Conservation (phyloP, 1,140 invertebrate genomes). For the Drosophila varians region DNA sequence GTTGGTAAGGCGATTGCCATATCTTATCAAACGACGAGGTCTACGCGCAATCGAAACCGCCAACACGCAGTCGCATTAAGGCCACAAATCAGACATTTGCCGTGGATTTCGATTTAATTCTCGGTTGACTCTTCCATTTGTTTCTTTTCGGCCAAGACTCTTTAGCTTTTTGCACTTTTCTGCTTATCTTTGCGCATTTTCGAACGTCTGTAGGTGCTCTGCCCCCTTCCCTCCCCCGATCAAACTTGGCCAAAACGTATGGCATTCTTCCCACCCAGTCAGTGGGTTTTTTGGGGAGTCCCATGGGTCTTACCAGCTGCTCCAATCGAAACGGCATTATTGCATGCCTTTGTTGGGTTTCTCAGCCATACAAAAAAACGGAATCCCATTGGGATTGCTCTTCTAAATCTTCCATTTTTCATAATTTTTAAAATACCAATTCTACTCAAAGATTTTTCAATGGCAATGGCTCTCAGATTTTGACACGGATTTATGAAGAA, state of each 20-base stretch:
- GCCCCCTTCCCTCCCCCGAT: neutral
- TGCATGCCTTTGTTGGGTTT: neutral
- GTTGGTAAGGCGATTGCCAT: slow-evolving; percentile 12
- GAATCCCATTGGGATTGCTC: slow-evolving; percentile 4
- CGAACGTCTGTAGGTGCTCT: slow-evolving; percentile 19
- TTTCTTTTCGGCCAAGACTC: slow-evolving; percentile 2
- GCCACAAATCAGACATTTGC: slow-evolving; percentile 49
- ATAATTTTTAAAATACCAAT: too few relatives aligned
- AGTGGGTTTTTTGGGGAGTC: slow-evolving; percentile 19
- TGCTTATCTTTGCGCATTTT: slow-evolving; percentile 72
- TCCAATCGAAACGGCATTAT: slow-evolving; percentile 32
- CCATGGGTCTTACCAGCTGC: slow-evolving; percentile 21
- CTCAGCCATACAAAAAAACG: neutral
- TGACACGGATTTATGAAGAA: too few relatives aligned
- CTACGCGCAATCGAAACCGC: slow-evolving; percentile 27
- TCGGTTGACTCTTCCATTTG: neutral
- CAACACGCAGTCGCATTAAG: slow-evolving; percentile 26
- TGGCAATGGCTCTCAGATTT: too few relatives aligned
- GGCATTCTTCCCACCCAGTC: slow-evolving; percentile 6
- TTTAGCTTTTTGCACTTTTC: slow-evolving; percentile 28
- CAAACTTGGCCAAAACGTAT: slow-evolving; percentile 11
- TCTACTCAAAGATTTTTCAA: too few relatives aligned
- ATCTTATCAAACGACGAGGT: slow-evolving; percentile 33
- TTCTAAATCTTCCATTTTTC: too few relatives aligned
- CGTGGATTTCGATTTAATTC: slow-evolving; percentile 23